Percentiles rank a stretch among this genome's conserved stretches.
These are phyloP conservation scores for Stichopus chloronotus DNA, from an alignment of 35 echinoderm and acorn worm species.

Conservation along the genomic window DNA sequence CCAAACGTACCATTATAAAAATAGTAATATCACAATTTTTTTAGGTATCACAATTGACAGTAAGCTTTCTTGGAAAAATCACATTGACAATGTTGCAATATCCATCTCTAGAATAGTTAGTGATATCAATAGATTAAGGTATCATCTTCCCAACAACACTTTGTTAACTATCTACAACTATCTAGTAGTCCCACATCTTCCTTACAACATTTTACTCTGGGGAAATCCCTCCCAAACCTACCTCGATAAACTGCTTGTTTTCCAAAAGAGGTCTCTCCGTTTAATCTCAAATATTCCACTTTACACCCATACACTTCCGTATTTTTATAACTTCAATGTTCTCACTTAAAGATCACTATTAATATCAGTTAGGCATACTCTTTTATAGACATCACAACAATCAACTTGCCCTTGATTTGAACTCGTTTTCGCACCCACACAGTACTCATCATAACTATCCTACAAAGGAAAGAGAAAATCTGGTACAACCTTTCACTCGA, in stretches of 20 bases:
- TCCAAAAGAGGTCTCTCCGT: neutral
- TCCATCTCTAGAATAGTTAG: neutral
- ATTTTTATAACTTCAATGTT: neutral
- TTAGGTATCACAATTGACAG: too few species aligned
- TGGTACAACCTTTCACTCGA: too few species aligned
- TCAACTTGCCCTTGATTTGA: neutral
- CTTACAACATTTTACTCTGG: neutral
- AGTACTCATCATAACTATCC: too few species aligned
- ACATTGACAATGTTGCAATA: neutral
- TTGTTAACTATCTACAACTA: conserved; percentile 2
- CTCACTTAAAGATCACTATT: neutral
- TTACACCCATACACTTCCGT: neutral
- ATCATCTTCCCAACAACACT: neutral
- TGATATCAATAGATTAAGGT: neutral
- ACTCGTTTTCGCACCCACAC: neutral
- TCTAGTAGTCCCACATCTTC: neutral
- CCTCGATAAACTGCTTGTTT: neutral
- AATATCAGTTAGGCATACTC: neutral
- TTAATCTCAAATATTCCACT: conserved; percentile 8
- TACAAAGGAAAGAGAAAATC: too few species aligned
- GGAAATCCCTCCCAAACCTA: neutral
- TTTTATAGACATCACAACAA: neutral
- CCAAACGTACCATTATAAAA: too few species aligned
- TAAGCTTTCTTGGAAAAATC: too few species aligned
- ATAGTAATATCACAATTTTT: too few species aligned